phyloP scores from a whole-genome alignment of 2,797 vertebrate species.

The Alosa sapidissima region DNA sequence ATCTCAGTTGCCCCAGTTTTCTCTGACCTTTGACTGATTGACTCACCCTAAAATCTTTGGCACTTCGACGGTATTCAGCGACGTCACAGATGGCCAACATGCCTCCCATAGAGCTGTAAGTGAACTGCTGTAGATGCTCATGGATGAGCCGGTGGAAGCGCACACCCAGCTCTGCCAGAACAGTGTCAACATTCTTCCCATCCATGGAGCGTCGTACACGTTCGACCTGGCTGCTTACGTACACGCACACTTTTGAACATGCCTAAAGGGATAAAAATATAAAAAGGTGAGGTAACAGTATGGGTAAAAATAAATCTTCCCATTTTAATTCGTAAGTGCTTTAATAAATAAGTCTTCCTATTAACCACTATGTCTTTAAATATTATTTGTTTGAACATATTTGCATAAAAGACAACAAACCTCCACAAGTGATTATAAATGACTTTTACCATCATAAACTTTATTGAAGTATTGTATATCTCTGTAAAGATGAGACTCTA shows the following conservation, averaged over 20 bases:
- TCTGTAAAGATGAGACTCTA: too few species aligned
- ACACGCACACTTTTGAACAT: slow-evolving; percentile 93
- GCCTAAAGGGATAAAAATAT: slow-evolving; percentile 73
- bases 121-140: slow-evolving; percentile 97
- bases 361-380: too few species aligned
- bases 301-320: too few species aligned
- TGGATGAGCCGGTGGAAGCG: slow-evolving; percentile 97
- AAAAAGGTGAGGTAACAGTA: background rate
- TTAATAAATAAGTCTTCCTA: too few species aligned
- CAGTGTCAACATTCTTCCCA: slow-evolving; percentile 97
- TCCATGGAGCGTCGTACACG: slow-evolving; percentile 97
- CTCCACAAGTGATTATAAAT: too few species aligned
- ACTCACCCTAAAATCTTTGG: slow-evolving; percentile 96
- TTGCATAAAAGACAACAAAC: too few species aligned
- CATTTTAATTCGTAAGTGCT: too few species aligned
- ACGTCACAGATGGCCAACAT: slow-evolving; percentile 99
- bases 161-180: slow-evolving; percentile 92
- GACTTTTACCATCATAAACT: too few species aligned
- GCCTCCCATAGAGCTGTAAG: slow-evolving; percentile 98
- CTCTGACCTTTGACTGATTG: slow-evolving; percentile 29
- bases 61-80: slow-evolving; percentile 94
- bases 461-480: too few species aligned
- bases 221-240: slow-evolving; percentile 94
- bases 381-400: too few species aligned
- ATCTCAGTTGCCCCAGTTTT: background rate